phyloP scores from a whole-genome alignment of 2,113 vertebrate species.

The Ictidomys tridecemlineatus region DNA sequence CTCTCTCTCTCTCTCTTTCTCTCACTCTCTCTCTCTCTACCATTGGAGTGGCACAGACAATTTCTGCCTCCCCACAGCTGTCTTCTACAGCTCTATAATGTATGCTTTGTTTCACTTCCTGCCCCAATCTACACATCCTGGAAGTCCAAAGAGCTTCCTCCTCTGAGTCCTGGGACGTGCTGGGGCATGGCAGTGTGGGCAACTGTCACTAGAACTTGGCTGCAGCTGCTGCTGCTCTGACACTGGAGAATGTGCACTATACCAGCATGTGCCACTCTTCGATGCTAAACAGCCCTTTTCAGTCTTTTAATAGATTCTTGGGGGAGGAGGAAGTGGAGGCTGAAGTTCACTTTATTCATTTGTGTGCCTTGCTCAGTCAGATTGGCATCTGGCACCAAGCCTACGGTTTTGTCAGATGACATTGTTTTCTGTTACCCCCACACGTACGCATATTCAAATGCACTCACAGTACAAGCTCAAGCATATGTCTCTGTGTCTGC shows the following conservation, averaged over 20 bases:
- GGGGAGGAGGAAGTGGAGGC: constrained; percentile 70
- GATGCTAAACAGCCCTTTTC: constrained; percentile 54
- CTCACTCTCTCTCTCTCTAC: background rate
- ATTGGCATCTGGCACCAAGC: constrained; percentile 69
- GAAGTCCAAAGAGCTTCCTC: constrained; percentile 42
- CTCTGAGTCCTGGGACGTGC: background rate
- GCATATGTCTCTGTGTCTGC: background rate
- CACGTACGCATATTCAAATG: background rate
- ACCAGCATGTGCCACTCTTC: background rate
- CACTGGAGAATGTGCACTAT: background rate
- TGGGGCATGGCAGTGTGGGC: background rate
- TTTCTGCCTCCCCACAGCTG: background rate
- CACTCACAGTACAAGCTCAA: background rate
- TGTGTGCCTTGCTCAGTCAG: constrained; percentile 34
- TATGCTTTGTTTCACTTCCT: constrained; percentile 17
- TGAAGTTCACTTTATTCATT: constrained; percentile 59
- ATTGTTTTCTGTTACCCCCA: constrained; percentile 51
- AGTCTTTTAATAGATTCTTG: constrained; percentile 76
- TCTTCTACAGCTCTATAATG: background rate
- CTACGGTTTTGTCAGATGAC: constrained; percentile 61
- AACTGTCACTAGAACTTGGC: background rate
- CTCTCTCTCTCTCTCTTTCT: too few relatives aligned
- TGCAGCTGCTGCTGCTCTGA: constrained; percentile 17
- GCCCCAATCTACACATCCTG: background rate
- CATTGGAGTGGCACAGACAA: background rate